phyloP scores from a whole-genome alignment of 2,888 invertebrate species.

The Eretmocerus hayati region DNA sequence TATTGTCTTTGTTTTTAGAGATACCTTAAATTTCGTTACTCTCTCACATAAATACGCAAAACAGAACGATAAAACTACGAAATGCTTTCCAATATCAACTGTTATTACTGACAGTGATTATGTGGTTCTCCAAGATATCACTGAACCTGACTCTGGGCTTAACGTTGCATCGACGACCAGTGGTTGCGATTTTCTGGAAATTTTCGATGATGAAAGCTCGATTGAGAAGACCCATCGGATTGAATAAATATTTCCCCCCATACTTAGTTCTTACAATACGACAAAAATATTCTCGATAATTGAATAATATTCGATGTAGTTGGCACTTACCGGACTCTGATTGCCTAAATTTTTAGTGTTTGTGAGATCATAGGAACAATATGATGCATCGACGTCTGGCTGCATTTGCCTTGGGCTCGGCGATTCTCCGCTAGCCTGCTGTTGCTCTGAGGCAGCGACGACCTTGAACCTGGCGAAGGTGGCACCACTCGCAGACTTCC shows the following conservation, averaged over 20 bases:
- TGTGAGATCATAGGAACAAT: constrained; percentile 45
- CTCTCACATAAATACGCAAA: constrained; percentile 2
- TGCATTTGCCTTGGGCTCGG: constrained; percentile 54
- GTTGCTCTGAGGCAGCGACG: constrained; percentile 48
- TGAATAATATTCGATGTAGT: no score
- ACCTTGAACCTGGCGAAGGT: constrained; percentile 69
- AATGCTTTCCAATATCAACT: constrained; percentile 25
- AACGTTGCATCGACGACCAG: constrained; percentile 20
- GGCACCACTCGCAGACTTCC: constrained; percentile 52
- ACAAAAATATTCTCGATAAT: not conserved
- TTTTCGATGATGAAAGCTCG: not conserved
- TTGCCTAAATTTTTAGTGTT: constrained; percentile 43
- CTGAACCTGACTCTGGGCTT: constrained; percentile 19
- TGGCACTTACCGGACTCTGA: constrained; percentile 42
- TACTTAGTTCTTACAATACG: no score
- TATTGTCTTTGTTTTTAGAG: not conserved
- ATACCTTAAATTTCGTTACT: constrained; percentile 9
- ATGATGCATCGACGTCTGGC: constrained; percentile 56
- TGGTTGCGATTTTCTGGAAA: constrained; percentile 24
- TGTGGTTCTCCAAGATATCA: constrained; percentile 23
- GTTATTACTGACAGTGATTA: constrained; percentile 26
- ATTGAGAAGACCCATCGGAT: not conserved
- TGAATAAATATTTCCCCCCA: not conserved
- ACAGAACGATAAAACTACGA: constrained; percentile 14
- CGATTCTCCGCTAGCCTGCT: constrained; percentile 48